These are phyloP conservation scores for Drosophila anomelani DNA, from an alignment of 2,888 invertebrate species.

Conservation along the genomic window DNA sequence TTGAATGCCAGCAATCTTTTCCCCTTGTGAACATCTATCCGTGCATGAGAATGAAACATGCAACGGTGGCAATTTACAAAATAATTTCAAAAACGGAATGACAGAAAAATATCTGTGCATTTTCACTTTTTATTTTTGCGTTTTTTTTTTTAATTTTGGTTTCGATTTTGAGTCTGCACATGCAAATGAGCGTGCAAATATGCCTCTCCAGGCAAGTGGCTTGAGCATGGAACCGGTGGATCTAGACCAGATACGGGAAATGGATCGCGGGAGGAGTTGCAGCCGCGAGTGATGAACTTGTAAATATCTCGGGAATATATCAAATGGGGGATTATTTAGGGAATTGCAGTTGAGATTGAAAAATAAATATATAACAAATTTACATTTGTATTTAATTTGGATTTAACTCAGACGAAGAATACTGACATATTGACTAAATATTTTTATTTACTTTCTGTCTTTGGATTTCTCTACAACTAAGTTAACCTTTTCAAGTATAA, in stretches of 20 bases:
- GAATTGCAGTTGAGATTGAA: not conserved
- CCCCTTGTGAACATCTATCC: conserved; percentile 51
- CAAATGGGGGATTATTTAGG: not conserved
- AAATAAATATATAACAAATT: no score
- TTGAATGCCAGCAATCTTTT: conserved; percentile 15
- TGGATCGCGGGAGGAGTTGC: not conserved
- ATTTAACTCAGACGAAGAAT: not conserved
- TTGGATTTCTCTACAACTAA: not conserved
- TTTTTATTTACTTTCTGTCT: no score
- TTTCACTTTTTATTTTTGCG: conserved; percentile 62
- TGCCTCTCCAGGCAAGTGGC: conserved; percentile 31
- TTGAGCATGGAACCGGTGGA: conserved; percentile 20
- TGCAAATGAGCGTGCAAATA: conserved; percentile 76
- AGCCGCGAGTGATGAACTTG: not conserved
- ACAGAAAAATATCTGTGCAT: conserved; percentile 60
- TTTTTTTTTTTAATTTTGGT: conserved; percentile 1
- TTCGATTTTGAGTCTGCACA: conserved; percentile 39
- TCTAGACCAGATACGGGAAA: conserved; percentile 19
- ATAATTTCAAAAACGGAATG: conserved; percentile 40
- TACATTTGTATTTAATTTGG: no score
- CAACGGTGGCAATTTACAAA: conserved; percentile 27
- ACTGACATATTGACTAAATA: no score
- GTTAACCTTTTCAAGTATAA: not conserved
- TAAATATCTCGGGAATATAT: conserved; percentile 5
- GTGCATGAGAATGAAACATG: conserved; percentile 56